Percentiles rank a stretch among this genome's conserved stretches.
These are phyloP conservation scores for Pedionomus torquatus DNA, from an alignment of 2,113 vertebrate species.

Conservation along the genomic window DNA sequence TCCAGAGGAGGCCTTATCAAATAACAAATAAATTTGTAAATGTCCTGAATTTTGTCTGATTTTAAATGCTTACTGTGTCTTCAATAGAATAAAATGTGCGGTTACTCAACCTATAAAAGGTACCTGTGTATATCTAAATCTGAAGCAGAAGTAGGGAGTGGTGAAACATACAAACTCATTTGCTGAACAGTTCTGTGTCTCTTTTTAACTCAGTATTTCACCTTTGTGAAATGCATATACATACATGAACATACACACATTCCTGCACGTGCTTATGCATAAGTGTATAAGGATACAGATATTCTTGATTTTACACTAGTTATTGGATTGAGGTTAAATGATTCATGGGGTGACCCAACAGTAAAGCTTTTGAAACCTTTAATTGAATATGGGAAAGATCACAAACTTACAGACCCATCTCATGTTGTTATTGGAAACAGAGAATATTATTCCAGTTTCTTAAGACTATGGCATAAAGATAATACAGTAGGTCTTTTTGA, in stretches of 20 bases:
- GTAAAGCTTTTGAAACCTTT: background rate
- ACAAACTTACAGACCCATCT: background rate
- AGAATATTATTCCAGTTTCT: background rate
- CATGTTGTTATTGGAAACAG: background rate
- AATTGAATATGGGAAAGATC: background rate
- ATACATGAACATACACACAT: background rate
- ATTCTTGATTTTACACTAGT: background rate
- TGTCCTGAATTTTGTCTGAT: background rate
- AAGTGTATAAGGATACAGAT: background rate
- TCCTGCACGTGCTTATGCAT: background rate
- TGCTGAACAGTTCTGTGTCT: background rate
- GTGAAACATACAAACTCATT: background rate
- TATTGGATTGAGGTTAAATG: background rate
- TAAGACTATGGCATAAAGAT: background rate
- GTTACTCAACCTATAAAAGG: background rate
- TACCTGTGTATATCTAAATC: background rate
- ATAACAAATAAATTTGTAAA: background rate
- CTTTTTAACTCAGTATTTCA: background rate
- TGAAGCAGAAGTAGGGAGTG: background rate
- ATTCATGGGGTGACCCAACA: background rate
- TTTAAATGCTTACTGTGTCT: background rate
- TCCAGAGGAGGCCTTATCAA: background rate
- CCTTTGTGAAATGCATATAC: background rate
- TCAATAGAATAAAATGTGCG: background rate
- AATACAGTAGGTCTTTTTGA: background rate